These are phyloP conservation scores for Rissa tridactyla DNA, from an alignment of 2,113 vertebrate species.

Conservation along the genomic window DNA sequence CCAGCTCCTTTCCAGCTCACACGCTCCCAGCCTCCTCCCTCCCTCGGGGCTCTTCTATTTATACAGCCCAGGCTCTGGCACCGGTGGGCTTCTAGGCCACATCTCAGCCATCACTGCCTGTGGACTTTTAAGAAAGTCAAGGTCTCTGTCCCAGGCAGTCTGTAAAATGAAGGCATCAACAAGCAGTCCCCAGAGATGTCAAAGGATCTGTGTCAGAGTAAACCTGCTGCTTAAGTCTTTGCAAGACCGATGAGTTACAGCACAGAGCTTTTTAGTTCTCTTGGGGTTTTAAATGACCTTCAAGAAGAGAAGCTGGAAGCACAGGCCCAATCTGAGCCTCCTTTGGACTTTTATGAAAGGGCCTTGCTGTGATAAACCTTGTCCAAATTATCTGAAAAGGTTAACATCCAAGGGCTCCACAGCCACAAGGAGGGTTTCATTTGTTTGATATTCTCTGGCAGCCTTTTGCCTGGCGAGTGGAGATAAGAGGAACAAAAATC, in stretches of 20 bases:
- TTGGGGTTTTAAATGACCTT: not conserved
- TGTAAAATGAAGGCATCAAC: not conserved
- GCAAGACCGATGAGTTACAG: not conserved
- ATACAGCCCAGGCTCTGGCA: not conserved
- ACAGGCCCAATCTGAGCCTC: not conserved
- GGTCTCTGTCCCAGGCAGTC: not conserved
- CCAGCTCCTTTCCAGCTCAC: not conserved
- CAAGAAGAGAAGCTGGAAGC: not conserved
- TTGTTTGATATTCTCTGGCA: not conserved
- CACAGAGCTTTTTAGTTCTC: not conserved
- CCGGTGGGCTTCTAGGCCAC: not conserved
- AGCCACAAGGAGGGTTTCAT: not conserved
- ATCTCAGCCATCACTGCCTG: not conserved
- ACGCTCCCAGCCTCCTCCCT: accelerated
- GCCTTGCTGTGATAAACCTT: not conserved
- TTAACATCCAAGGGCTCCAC: not conserved
- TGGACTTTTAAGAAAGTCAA: not conserved
- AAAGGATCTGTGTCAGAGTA: not conserved
- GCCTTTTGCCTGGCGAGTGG: not conserved
- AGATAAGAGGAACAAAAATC: not conserved
- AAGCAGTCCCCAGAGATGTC: not conserved
- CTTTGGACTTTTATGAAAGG: not conserved
- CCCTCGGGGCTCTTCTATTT: not conserved
- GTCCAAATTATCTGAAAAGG: not conserved
- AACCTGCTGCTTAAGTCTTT: not conserved